phyloP scores from a whole-genome alignment of 2,797 vertebrate genomes.

The Columba guinea region DNA sequence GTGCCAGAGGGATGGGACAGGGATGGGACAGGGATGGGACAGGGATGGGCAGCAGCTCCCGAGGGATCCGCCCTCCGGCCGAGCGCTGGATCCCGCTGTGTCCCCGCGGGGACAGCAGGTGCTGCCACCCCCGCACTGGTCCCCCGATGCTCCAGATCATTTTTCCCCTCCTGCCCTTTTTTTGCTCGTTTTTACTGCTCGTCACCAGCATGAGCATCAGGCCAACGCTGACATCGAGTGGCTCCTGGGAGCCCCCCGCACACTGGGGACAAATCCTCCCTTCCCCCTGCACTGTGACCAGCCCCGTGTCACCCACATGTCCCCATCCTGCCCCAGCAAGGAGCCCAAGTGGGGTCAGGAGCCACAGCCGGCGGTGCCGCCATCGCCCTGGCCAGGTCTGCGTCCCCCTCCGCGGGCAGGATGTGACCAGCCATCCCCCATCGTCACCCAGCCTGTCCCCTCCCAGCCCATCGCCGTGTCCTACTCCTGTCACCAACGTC shows the following conservation, averaged over 20 bases:
- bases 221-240: conserved; percentile 30
- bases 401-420: rapidly evolving
- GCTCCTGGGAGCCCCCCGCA: background rate
- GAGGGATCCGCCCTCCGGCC: background rate
- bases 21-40: too few species aligned
- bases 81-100: rapidly evolving
- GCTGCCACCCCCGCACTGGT: background rate
- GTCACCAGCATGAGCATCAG: background rate
- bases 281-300: background rate
- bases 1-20: background rate
- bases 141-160: background rate
- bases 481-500: background rate
- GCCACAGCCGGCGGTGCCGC: rapidly evolving
- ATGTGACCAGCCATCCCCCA: background rate
- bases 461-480: background rate
- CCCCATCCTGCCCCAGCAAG: background rate
- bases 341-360: rapidly evolving
- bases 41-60: background rate
- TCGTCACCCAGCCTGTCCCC: background rate
- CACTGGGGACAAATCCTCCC: background rate
- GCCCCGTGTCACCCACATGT: background rate
- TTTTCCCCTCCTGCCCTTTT: background rate
- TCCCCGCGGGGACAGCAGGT: rapidly evolving
- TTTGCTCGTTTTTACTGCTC: background rate
- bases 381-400: rapidly evolving